Conservation (phyloP, 2,113 vertebrate species). For the Caranx melampygus region DNA sequence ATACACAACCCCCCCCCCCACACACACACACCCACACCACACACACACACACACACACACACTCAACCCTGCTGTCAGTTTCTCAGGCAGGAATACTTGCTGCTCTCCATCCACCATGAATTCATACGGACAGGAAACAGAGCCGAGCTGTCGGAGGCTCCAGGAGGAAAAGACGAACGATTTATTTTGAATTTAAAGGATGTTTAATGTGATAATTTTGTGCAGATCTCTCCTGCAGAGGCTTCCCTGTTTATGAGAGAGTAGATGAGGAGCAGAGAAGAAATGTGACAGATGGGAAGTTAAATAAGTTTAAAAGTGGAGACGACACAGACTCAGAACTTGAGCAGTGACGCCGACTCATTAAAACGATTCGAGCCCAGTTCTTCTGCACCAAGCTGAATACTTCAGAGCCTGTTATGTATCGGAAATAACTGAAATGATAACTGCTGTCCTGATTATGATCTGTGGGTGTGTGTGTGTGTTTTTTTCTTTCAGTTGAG, state of each 20-base stretch:
- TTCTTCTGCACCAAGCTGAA: not conserved
- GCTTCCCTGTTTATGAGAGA: conserved; percentile 44
- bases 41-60: too few species aligned
- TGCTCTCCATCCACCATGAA: conserved; percentile 42
- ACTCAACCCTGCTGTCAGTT: conserved; percentile 32
- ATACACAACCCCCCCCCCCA: not conserved
- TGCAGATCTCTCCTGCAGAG: not conserved
- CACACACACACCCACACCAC: too few species aligned
- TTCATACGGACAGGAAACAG: conserved; percentile 20
- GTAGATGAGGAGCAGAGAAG: conserved; percentile 27
- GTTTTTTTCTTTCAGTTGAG: conserved; percentile 85
- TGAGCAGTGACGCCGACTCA: not conserved
- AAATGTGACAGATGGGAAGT: conserved; percentile 54
- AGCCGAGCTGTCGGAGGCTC: not conserved
- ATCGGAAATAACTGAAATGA: not conserved
- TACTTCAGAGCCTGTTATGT: not conserved
- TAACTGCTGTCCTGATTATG: conserved; percentile 15
- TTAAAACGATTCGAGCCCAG: not conserved
- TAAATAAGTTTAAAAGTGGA: conserved; percentile 16
- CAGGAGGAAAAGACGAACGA: not conserved
- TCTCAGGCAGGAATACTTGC: conserved; percentile 54
- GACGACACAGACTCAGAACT: not conserved
- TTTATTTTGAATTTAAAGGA: conserved; percentile 1
- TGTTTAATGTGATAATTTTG: conserved; percentile 2
- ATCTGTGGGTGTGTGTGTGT: not conserved